Percentiles rank a stretch among this genome's conserved stretches.
These are phyloP conservation scores for Cephus pygmeus DNA, from an alignment of 2,888 invertebrate species.

Conservation along the genomic window DNA sequence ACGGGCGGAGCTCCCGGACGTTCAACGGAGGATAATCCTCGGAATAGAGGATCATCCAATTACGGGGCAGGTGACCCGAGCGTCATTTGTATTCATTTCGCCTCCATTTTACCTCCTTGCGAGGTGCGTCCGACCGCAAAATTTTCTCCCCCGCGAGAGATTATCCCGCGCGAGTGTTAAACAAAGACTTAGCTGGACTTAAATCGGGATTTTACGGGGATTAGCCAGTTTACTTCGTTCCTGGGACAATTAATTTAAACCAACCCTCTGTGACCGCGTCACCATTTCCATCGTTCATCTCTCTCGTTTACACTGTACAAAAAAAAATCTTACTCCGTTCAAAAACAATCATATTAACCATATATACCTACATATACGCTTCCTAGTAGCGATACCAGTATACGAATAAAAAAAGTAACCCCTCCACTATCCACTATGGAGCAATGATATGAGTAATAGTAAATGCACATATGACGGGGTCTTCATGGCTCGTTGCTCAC, in stretches of 20 bases:
- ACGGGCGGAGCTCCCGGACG: constrained; percentile 29
- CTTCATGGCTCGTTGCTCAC: constrained; percentile 59
- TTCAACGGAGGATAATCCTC: constrained; percentile 54
- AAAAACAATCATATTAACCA: not conserved
- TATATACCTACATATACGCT: not conserved
- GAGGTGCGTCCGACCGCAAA: constrained; percentile 15
- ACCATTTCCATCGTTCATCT: not conserved
- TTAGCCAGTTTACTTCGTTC: constrained; percentile 28
- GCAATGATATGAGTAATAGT: constrained; percentile 37
- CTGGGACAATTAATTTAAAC: constrained; percentile 41
- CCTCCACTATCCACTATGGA: not conserved
- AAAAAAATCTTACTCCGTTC: not conserved
- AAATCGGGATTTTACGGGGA: constrained; percentile 36
- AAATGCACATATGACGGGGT: constrained; percentile 58
- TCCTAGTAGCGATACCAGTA: not conserved
- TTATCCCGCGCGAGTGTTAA: constrained; percentile 48
- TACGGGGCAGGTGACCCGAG: constrained; percentile 54
- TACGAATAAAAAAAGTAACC: not conserved
- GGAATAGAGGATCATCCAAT: constrained; percentile 59
- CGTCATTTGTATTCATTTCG: constrained; percentile 59
- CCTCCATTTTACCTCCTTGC: constrained; percentile 32
- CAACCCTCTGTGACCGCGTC: constrained; percentile 19
- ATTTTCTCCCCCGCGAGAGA: constrained; percentile 35
- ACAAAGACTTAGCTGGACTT: constrained; percentile 48
- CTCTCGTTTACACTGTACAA: not conserved